A percentile compares a stretch with the other conserved stretches of the same genome.
Conservation (phyloP, 2,113 vertebrate species). For the Rhineura floridana region DNA sequence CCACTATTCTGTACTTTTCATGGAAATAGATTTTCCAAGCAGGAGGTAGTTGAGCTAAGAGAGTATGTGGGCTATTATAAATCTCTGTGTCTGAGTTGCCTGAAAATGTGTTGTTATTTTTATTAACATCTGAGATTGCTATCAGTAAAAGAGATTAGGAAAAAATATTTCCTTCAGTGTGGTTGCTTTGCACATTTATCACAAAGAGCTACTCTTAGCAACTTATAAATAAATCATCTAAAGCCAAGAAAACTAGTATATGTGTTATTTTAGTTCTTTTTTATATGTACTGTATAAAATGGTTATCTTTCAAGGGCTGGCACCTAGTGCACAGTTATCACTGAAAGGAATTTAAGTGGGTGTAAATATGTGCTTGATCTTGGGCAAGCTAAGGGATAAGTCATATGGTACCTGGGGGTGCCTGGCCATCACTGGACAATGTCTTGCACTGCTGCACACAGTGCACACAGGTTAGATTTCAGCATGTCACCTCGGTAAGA, state of each 20-base stretch:
- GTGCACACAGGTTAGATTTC: neutral
- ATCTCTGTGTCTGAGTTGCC: neutral
- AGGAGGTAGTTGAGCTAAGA: neutral
- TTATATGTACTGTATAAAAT: too few species aligned
- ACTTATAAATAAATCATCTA: neutral
- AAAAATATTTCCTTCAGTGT: neutral
- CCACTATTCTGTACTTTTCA: neutral
- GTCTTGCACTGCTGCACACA: neutral
- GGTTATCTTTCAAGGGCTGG: neutral
- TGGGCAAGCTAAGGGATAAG: neutral
- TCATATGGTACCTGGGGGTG: neutral
- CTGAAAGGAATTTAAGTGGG: neutral
- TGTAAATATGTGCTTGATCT: neutral
- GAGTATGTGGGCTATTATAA: neutral
- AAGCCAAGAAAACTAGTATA: neutral
- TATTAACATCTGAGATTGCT: neutral
- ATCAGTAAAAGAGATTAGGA: neutral
- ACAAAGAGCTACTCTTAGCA: neutral
- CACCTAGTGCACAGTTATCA: neutral
- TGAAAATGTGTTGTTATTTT: neutral
- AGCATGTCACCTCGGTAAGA: neutral
- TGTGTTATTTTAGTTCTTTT: too few species aligned
- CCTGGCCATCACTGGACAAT: too few species aligned
- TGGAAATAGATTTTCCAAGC: neutral
- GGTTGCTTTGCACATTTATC: neutral